Conservation (phyloP, 2,888 invertebrate genomes). For the Sphaerophoria rueppellii region DNA sequence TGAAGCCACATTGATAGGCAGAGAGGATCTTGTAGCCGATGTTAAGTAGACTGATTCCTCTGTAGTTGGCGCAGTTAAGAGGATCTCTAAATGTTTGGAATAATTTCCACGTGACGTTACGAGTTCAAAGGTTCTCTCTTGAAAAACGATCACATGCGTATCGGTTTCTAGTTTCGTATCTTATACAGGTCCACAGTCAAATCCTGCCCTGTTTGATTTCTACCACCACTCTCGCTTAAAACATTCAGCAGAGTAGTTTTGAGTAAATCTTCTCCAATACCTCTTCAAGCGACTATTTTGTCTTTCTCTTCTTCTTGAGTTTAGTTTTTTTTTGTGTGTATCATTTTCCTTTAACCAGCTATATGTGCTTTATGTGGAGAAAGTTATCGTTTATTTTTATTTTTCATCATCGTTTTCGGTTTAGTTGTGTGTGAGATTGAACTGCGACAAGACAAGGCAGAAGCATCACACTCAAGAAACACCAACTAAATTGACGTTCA, state of each 20-base stretch:
- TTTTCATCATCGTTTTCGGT: conserved; percentile 51
- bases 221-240: conserved; percentile 47
- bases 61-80: no score
- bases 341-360: conserved; percentile 8
- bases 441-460: background rate
- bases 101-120: no score
- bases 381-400: conserved; percentile 70
- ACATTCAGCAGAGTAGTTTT: conserved; percentile 31
- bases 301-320: conserved; percentile 47
- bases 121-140: no score
- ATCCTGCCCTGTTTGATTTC: conserved; percentile 31
- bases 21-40: no score
- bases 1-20: no score
- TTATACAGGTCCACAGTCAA: background rate
- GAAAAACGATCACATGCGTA: no score
- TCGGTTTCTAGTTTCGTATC: no score
- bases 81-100: no score
- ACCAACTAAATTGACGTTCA: background rate
- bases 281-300: conserved; percentile 53
- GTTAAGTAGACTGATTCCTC: no score
- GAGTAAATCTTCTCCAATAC: conserved; percentile 47
- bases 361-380: conserved; percentile 55
- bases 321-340: background rate
- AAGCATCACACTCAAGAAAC: background rate
- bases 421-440: conserved; percentile 45